Percentiles rank a stretch among this genome's conserved stretches.
These are phyloP conservation scores for Ischnus inquisitorius DNA, from an alignment of 2,888 invertebrate genomes.

Conservation along the genomic window DNA sequence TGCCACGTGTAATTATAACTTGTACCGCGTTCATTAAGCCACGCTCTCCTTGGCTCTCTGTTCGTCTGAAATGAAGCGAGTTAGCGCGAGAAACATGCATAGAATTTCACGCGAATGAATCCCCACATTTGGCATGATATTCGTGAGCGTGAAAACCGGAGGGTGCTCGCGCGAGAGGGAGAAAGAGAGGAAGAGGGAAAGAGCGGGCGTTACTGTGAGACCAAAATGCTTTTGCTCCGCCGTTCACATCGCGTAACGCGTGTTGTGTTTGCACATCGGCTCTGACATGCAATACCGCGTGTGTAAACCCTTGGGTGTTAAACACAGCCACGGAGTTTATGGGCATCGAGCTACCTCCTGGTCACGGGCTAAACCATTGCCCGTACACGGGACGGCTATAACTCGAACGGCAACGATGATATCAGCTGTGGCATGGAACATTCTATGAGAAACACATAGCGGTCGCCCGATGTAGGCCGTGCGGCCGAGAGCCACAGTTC, in stretches of 20 bases:
- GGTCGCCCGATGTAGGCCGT: neutral
- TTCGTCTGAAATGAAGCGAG: constrained; percentile 35
- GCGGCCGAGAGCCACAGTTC: neutral
- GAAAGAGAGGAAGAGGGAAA: too few relatives aligned
- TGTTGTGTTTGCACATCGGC: constrained; percentile 31
- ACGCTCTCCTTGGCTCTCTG: constrained; percentile 21
- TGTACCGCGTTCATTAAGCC: constrained; percentile 32
- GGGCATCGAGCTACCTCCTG: constrained; percentile 14
- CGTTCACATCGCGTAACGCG: constrained; percentile 30
- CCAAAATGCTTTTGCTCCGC: constrained; percentile 4
- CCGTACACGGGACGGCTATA: constrained; percentile 16
- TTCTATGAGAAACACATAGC: constrained; percentile 26
- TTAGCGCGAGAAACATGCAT: neutral
- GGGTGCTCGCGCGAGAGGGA: neutral
- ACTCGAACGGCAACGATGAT: constrained; percentile 38
- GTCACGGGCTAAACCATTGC: constrained; percentile 11
- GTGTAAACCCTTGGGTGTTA: constrained; percentile 48
- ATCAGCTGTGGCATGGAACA: constrained; percentile 19
- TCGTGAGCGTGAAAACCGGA: neutral
- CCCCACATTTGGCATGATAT: constrained; percentile 6
- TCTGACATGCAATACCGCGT: constrained; percentile 15
- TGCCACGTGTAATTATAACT: neutral
- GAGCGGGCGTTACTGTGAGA: neutral
- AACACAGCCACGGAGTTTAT: constrained; percentile 49
- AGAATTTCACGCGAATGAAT: neutral